These are phyloP conservation scores for Cantharis lateralis DNA, from an alignment of 2,888 invertebrate genomes.

Conservation along the genomic window DNA sequence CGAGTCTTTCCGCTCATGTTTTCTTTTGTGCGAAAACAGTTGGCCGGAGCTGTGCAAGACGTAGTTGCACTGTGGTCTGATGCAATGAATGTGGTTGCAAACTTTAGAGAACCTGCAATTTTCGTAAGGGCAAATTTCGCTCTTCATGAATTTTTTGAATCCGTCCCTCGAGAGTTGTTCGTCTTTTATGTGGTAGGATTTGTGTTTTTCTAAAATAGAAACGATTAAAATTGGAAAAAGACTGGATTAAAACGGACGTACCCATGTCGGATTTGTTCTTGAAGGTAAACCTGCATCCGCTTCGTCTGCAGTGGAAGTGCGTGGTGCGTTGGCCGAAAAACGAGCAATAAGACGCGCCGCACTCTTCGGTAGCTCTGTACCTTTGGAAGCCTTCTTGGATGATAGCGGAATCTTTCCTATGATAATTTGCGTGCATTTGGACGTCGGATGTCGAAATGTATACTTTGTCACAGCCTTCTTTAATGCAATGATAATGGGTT, in stretches of 20 bases:
- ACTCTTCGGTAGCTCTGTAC: slow-evolving; percentile 94
- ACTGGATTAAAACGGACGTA: slow-evolving; percentile 58
- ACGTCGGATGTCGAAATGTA: slow-evolving; percentile 99
- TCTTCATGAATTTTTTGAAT: slow-evolving; percentile 98
- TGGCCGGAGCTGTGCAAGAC: slow-evolving; percentile 96
- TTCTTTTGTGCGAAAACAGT: slow-evolving; percentile 95
- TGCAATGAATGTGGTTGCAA: slow-evolving; percentile 98
- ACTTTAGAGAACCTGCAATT: slow-evolving; percentile 92
- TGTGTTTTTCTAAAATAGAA: slow-evolving; percentile 88
- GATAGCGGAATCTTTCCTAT: slow-evolving; percentile 96
- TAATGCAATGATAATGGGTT: slow-evolving; percentile 97
- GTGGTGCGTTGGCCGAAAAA: slow-evolving; percentile 95
- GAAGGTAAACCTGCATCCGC: slow-evolving; percentile 92
- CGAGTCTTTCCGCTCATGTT: slow-evolving; percentile 93
- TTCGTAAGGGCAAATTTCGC: slow-evolving; percentile 89
- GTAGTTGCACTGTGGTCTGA: slow-evolving; percentile 91
- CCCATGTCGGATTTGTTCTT: slow-evolving; percentile 99
- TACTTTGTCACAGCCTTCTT: slow-evolving; percentile 91
- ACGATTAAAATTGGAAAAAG: neutral
- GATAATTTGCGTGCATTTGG: slow-evolving; percentile 99
- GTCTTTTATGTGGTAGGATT: slow-evolving; percentile 97
- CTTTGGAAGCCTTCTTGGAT: slow-evolving; percentile 97
- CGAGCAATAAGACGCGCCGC: slow-evolving; percentile 87
- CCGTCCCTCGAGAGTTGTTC: slow-evolving; percentile 94
- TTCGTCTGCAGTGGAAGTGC: slow-evolving; percentile 93